Percentiles rank a stretch among this genome's conserved stretches.
These are phyloP conservation scores for Amblyraja radiata DNA, from an alignment of 2,797 vertebrate species.

Conservation along the genomic window DNA sequence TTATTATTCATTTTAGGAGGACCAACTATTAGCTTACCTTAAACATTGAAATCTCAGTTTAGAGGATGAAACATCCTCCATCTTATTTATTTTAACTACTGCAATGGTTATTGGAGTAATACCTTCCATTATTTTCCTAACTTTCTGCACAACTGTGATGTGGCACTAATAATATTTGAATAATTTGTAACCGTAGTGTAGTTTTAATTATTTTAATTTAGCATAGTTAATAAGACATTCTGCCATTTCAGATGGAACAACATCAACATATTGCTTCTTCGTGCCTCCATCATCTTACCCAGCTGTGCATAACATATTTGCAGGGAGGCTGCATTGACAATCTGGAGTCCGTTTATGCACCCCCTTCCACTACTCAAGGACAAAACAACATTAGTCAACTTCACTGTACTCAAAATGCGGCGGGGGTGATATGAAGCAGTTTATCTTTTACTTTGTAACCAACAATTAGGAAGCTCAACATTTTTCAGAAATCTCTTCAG, in stretches of 20 bases:
- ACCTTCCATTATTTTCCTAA: neutral
- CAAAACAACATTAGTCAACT: neutral
- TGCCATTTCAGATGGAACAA: neutral
- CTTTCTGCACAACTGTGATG: neutral
- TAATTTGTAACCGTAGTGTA: neutral
- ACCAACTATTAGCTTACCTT: neutral
- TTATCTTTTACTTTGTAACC: neutral
- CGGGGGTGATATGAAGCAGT: neutral
- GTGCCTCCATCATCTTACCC: too few relatives aligned
- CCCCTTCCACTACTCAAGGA: neutral
- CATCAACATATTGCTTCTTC: neutral
- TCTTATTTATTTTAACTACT: neutral
- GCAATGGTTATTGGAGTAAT: neutral
- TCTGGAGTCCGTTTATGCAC: too few relatives aligned
- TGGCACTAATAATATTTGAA: neutral
- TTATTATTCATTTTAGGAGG: slow-evolving; percentile 34
- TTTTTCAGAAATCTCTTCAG: neutral
- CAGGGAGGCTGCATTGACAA: too few relatives aligned
- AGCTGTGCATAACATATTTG: too few relatives aligned
- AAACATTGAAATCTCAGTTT: neutral
- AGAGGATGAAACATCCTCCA: neutral
- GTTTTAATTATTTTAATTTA: neutral
- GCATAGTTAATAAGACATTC: neutral
- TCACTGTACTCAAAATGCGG: neutral
- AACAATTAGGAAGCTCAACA: neutral